Base-by-base conservation (phyloP, 2,797 vertebrate species). In the Pelobates cultripes region DNA sequence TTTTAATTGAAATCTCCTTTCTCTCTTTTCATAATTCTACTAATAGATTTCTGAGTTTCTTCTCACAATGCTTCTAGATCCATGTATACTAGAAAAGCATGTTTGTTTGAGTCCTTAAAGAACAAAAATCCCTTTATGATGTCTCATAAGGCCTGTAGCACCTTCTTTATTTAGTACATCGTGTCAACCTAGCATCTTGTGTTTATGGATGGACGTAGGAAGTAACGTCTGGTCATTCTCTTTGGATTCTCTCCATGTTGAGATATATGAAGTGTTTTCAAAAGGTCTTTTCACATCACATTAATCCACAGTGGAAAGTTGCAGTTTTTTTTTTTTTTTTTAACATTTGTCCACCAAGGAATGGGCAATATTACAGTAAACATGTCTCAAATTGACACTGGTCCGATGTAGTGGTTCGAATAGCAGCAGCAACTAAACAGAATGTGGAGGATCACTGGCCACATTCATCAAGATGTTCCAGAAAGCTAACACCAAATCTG, bases 391-490 rank as follows among this genome's bases (percentile, higher is more conserved):
- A n/a, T 43, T 68, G 17, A 47, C 70, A 73, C 71, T 55, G 17
- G 15, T 66, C 55, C 3, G 13, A 14, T 74, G 82, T 84, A 84
- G 82, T 84, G 82, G 53, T 76, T 55, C 41, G 6, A 72, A 43
- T 40, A 55, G 17, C 60, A 70, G 14, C 15, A 43, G 14, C 2
- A 17, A 45, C 1, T 17, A 47, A 13, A 28, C 28, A 28, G 4
- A 44, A 43, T n/a, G 55, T 3, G 57, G 9, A 0, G 6, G 9
- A 70, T 94, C 88, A 94, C 84, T 92, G 92, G 78, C 92, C 93
- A 80, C 97, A 98, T 84, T 97, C 96, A 0, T 94, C 88, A 78
- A 96, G 94, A 0, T 99, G 97, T 79, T 94, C 94, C 66, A 97
- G 90, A 88, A 96, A 97, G 86, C 95, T 96, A 4, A 90, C 90